Conservation (phyloP, 2,888 invertebrate genomes). For the Chorisops tibialis region DNA sequence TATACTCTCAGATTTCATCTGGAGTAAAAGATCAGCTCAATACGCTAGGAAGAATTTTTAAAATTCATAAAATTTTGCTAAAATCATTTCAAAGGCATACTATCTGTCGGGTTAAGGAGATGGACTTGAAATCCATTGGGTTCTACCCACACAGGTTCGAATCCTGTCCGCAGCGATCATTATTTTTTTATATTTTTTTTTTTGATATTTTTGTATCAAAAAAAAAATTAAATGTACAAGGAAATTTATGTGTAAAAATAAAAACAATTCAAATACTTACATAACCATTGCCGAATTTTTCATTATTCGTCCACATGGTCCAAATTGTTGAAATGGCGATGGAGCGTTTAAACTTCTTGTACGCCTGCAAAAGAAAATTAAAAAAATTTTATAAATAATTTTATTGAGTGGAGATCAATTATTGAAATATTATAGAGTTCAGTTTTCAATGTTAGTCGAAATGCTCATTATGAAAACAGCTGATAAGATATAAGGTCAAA, state of each 20-base stretch:
- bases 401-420: too few relatives aligned
- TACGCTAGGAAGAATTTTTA: too few relatives aligned
- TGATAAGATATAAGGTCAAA: too few relatives aligned
- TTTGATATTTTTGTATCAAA: background rate
- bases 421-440: too few relatives aligned
- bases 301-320: slow-evolving; percentile 97
- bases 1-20: too few relatives aligned
- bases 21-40: too few relatives aligned
- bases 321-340: slow-evolving; percentile 93
- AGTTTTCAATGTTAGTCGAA: too few relatives aligned
- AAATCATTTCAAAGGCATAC: too few relatives aligned
- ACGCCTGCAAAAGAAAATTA: slow-evolving; percentile 61
- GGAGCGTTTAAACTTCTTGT: slow-evolving; percentile 94
- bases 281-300: slow-evolving; percentile 95
- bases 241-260: background rate
- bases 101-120: background rate
- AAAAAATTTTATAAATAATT: too few relatives aligned
- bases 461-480: too few relatives aligned
- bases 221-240: background rate
- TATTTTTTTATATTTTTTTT: background rate
- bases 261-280: slow-evolving; percentile 62
- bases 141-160: slow-evolving; percentile 28
- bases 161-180: slow-evolving; percentile 20
- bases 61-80: too few relatives aligned
- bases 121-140: slow-evolving; percentile 26